Conservation (phyloP, 2,888 invertebrate species). For the Aphidius colemani region DNA sequence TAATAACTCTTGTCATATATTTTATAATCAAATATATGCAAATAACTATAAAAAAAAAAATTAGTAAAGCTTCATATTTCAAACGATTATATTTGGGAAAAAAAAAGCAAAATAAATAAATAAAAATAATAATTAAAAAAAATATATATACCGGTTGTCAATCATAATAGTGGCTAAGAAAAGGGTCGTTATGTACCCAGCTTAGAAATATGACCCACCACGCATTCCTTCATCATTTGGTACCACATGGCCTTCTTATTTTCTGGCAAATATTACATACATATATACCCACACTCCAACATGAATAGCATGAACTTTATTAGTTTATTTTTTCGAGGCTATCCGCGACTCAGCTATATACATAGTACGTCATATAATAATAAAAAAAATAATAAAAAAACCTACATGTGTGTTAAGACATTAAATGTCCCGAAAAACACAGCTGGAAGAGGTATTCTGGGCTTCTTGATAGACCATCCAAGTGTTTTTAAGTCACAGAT, state of each 20-base stretch:
- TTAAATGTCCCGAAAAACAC: conserved; percentile 14
- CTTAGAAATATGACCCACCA: no score
- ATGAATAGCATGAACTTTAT: conserved; percentile 39
- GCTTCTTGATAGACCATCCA: neutral
- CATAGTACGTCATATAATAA: no score
- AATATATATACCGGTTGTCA: no score
- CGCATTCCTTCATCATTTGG: neutral
- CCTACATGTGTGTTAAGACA: conserved; percentile 7
- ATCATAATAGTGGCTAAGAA: no score
- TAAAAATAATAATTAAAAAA: no score
- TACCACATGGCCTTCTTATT: neutral
- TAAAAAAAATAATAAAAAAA: conserved; percentile 8
- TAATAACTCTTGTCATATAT: no score
- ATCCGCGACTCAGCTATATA: conserved; percentile 31
- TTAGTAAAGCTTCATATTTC: no score
- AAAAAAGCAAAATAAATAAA: no score
- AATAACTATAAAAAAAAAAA: no score
- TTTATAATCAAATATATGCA: no score
- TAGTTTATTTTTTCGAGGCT: conserved; percentile 48
- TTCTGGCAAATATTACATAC: conserved; percentile 22
- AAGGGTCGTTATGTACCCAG: no score
- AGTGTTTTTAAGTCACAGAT: conserved; percentile 1
- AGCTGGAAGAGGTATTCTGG: conserved; percentile 18
- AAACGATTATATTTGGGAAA: no score
- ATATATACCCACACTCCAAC: conserved; percentile 34